Conservation (phyloP, 2,797 vertebrate species). For the Chiloscyllium punctatum region DNA sequence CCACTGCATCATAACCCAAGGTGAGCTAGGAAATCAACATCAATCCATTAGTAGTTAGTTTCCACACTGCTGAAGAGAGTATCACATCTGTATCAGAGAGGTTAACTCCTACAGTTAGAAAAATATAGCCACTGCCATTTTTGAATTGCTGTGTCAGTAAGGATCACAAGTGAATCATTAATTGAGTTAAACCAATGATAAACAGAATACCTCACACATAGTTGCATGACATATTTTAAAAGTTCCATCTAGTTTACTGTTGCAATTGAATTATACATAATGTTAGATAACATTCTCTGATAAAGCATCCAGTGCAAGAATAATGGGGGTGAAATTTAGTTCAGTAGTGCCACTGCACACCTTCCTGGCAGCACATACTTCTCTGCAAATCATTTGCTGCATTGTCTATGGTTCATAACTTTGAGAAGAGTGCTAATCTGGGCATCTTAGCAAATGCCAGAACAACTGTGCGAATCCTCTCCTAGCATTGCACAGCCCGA, state of each 20-base stretch:
- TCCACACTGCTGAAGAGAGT: background rate
- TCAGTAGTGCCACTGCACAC: too few relatives aligned
- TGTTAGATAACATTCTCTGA: too few relatives aligned
- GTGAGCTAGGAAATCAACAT: background rate
- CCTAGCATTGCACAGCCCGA: too few relatives aligned
- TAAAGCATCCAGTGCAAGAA: background rate
- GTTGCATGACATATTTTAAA: background rate
- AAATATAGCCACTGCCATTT: background rate
- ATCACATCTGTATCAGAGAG: background rate
- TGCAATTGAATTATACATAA: background rate
- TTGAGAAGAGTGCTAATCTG: too few relatives aligned
- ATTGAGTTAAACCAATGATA: background rate
- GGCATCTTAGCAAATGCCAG: too few relatives aligned
- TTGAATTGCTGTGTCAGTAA: background rate
- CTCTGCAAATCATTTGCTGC: too few relatives aligned
- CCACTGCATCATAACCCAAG: background rate
- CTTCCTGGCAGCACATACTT: too few relatives aligned
- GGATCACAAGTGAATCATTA: background rate
- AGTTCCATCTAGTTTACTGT: background rate
- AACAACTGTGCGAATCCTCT: too few relatives aligned
- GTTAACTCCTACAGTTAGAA: background rate
- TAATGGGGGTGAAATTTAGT: too few relatives aligned
- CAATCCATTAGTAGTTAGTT: background rate
- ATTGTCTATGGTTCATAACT: too few relatives aligned
- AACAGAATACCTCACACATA: background rate